phyloP scores from a whole-genome alignment of 2,113 vertebrate species.

The Meles meles region DNA sequence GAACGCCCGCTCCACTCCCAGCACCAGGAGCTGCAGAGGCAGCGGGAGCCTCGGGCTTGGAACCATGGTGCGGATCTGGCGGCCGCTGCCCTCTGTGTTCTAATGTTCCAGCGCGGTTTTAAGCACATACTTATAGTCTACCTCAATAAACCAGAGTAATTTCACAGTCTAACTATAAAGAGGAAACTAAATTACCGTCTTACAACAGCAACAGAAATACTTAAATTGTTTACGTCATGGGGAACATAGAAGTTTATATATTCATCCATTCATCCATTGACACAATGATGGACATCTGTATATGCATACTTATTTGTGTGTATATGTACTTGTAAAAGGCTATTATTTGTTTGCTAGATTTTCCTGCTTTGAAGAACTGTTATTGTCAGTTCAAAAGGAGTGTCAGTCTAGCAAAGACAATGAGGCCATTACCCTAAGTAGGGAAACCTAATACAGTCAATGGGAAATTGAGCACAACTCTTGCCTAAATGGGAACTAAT shows the following conservation, averaged over 20 bases:
- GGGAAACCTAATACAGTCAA: background rate
- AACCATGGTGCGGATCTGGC: background rate
- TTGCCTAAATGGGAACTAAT: background rate
- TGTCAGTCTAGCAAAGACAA: background rate
- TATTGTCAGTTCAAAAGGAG: background rate
- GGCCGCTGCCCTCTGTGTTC: background rate
- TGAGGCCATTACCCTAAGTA: background rate
- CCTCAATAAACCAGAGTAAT: background rate
- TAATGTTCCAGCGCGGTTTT: background rate
- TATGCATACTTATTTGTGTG: background rate
- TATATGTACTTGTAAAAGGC: background rate
- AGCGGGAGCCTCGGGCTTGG: background rate
- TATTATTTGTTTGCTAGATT: background rate
- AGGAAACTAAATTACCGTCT: background rate
- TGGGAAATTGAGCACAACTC: background rate
- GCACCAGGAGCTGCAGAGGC: background rate
- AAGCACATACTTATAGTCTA: background rate
- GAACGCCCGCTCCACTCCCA: background rate
- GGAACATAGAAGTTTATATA: background rate
- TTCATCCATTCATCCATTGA: background rate
- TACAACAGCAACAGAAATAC: background rate
- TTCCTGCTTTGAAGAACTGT: background rate
- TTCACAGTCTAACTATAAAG: background rate
- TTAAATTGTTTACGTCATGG: background rate
- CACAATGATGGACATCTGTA: background rate